Base-by-base conservation (phyloP, 2,113 vertebrate genomes). In the Neodon shergylaensis region DNA sequence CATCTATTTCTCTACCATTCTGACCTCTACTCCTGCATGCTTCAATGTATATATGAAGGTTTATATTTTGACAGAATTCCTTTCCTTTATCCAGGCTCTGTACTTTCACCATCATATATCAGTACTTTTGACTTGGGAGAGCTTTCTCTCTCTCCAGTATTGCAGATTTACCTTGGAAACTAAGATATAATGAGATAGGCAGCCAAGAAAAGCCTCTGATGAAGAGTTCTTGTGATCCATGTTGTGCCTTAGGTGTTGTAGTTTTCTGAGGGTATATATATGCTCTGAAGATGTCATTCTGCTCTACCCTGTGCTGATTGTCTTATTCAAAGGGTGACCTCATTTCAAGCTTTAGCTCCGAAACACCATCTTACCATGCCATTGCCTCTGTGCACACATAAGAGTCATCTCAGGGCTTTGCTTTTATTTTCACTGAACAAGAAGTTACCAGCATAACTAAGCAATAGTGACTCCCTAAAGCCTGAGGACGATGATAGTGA, bases 271-370 rank as follows among this genome's bases (percentile, higher is more conserved):
- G 31, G 39, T 11, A 31, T 17, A 11, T 17, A 44, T 22, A 82
- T 66, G 14, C 31, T 88, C 24, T 31, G 36, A 63, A 54, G 31
- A 16, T 17, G 91, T 88, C 81, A 61, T 89, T 96, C 42, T 95
- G 28, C 22, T 39, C 0, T 72, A 47, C 47, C 19, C 11, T 58
- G 11, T 36, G 8, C 28, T 92, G 47, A 61, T 9, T 39, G 36
- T 81, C 76, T 84, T 76, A 44, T 58, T 42, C 47, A 33, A 79
- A 17, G 24, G n/a, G 42, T 87, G 24, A 58, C 1, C 12, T 39
- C 17, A 79, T 88, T 88, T 66, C 58, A 76, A 94, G 72, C 22
- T 24, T 87, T 33, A 7, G 26, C 16, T 2, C 17, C 21, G 17
- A n/a, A 52, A 17, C 2, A 65, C 3, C 22, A 7, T 91, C n/a